Base-by-base conservation (phyloP, 2,888 invertebrate genomes). In the Sycophila texana region DNA sequence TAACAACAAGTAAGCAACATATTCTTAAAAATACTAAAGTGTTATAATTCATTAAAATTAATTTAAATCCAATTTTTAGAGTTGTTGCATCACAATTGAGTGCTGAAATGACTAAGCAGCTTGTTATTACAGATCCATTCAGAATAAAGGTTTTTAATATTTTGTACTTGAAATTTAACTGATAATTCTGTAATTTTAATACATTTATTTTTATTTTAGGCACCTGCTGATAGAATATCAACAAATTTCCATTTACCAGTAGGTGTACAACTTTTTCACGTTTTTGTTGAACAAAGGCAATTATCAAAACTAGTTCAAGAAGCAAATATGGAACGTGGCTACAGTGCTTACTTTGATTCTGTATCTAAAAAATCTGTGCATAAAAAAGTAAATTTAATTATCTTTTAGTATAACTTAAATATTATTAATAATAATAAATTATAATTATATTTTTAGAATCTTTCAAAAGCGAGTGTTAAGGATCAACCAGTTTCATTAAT, bases 111-210 rank as follows among this genome's bases (percentile, higher is more conserved):
- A 96, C 96, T 0, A 96, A 96, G 83, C 94, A 94, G 88, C 91
- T 97, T 10, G 94, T 96, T 16, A 93, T 96, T 77, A 95, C 96
- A 49, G 96, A 97, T 91, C 96, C 96, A 0, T 95, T 95, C 87
- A 92, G 96, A 84, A 95, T 97, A 88, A 96, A 96, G 91, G 92
- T 92, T 88, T 84, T 61, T 67, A 58, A 57, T 77, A 20, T 26
- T 77, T 18, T 60, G 1, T 58, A 61, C 30, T 12, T 26, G 60
- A 30, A 55, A 57, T 65, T 49, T 18, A 49, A 70, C 65, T 61
- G 20, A 58, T 30, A 72, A 60, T 26, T 18, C 55, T n/a, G 18
- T 81, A n/a, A 70, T 55, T 67, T 74, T 60, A 49, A 51, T 57
- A 75, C 65, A 26, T 71, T 71, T 71, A 51, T 72, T 58, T 71